A percentile compares a stretch with the other conserved stretches of the same genome.
phyloP scores from a whole-genome alignment of 2,797 vertebrate species.

The Denticeps clupeoides region DNA sequence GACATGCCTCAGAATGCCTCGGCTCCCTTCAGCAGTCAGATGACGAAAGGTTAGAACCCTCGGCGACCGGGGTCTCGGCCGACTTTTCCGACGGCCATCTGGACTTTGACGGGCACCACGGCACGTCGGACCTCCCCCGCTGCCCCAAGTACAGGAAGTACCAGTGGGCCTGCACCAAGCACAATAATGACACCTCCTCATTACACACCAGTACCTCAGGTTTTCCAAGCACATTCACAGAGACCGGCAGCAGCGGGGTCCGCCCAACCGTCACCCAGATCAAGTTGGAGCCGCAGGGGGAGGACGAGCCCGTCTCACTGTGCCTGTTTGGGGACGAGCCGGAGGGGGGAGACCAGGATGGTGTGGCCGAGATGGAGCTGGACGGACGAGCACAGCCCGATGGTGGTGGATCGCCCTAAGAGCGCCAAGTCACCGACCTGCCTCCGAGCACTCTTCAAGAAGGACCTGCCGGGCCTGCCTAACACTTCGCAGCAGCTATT shows the following conservation, averaged over 20 bases:
- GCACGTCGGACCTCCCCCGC: slow-evolving; percentile 61
- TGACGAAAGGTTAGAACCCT: too few species aligned
- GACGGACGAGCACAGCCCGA: slow-evolving; percentile 56
- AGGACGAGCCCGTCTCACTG: slow-evolving; percentile 67
- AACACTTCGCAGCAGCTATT: slow-evolving; percentile 76
- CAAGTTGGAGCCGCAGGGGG: slow-evolving; percentile 62
- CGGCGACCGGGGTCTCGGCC: slow-evolving; percentile 46
- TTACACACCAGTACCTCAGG: slow-evolving; percentile 70
- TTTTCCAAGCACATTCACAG: slow-evolving; percentile 65
- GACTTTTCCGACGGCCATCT: slow-evolving; percentile 56
- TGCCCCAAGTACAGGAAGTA: slow-evolving; percentile 87
- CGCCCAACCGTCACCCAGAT: slow-evolving; percentile 48
- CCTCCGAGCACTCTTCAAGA: slow-evolving; percentile 76
- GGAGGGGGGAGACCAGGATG: slow-evolving; percentile 68
- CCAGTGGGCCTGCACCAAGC: slow-evolving; percentile 75
- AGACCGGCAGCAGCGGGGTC: slow-evolving; percentile 48
- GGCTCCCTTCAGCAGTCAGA: too few species aligned
- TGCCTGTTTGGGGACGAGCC: slow-evolving; percentile 76
- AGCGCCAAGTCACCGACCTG: slow-evolving; percentile 65
- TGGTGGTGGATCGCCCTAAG: slow-evolving; percentile 56
- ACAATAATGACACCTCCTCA: slow-evolving; percentile 61
- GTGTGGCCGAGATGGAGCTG: slow-evolving; percentile 60
- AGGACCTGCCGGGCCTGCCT: slow-evolving; percentile 56
- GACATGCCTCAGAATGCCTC: too few species aligned
- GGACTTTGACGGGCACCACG: too few species aligned